Evolutionary conservation across 2,113 vertebrate genomes (phyloP).

Genomic region (Peromyscus polionotus): DNA sequence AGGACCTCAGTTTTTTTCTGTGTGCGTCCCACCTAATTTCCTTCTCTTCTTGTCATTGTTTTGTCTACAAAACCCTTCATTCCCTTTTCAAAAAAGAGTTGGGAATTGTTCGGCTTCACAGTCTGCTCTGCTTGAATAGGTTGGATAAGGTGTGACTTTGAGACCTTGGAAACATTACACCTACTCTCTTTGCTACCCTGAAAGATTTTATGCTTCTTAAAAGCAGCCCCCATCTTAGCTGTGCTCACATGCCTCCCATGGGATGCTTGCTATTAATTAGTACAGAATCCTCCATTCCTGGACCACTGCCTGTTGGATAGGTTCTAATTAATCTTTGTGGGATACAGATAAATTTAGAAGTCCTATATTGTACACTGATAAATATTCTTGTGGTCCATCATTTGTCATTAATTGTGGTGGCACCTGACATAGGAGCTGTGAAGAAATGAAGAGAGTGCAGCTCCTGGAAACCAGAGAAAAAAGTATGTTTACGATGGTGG

Average conservation of each 20-base stretch:
- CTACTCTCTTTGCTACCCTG: background rate
- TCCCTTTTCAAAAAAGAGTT: background rate
- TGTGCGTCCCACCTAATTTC: background rate
- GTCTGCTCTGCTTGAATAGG: background rate
- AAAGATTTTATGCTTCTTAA: background rate
- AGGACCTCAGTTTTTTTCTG: background rate
- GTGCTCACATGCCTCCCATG: background rate
- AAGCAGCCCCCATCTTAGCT: background rate
- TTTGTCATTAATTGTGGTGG: conserved; percentile 12
- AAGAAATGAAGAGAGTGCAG: background rate
- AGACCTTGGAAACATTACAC: background rate
- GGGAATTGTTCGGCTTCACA: background rate
- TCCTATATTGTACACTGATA: background rate
- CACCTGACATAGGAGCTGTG: background rate
- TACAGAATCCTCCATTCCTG: background rate
- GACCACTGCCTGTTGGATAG: background rate
- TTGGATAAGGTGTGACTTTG: background rate
- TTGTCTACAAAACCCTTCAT: background rate
- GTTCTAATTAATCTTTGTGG: background rate
- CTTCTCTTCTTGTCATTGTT: background rate
- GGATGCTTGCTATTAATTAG: background rate
- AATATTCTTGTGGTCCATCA: background rate
- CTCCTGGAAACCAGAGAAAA: background rate
- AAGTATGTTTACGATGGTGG: background rate
- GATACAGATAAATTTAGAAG: conserved; percentile 26